These are phyloP conservation scores for Gymnogyps californianus DNA, from an alignment of 2,113 vertebrate genomes.

Conservation along the genomic window DNA sequence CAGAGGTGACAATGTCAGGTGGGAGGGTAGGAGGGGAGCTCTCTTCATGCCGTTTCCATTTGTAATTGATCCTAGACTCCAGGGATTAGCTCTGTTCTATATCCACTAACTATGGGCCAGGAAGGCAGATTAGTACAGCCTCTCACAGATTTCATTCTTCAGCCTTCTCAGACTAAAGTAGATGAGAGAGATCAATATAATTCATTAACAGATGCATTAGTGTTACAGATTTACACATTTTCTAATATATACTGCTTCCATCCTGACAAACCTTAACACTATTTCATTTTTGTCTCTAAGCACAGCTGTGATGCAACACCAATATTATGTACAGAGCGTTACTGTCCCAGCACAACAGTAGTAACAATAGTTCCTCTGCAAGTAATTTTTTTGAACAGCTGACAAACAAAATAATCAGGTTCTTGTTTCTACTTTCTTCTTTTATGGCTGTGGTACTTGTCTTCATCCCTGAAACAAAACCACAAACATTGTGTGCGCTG, in stretches of 20 bases:
- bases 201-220: neutral
- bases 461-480: slow-evolving; percentile 79
- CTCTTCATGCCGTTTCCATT: neutral
- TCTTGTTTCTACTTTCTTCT: slow-evolving; percentile 76
- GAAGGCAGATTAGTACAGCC: neutral
- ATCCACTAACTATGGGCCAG: neutral
- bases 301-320: neutral
- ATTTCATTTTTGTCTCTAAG: neutral
- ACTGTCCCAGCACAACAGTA: neutral
- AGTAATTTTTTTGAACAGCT: neutral
- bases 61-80: neutral
- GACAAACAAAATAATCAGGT: neutral
- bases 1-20: neutral
- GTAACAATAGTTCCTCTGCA: neutral
- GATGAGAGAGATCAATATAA: neutral
- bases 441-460: slow-evolving; percentile 77
- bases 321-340: accelerated
- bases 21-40: neutral
- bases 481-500: neutral
- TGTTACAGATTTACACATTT: neutral
- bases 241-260: neutral
- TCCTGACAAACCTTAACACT: neutral
- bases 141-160: neutral
- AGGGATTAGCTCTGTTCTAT: neutral
- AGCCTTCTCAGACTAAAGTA: neutral